Percentiles rank a stretch among this genome's conserved stretches.
Evolutionary conservation across 1,140 invertebrate genomes (phyloP).

Genomic region (Drosophila eugracilis): DNA sequence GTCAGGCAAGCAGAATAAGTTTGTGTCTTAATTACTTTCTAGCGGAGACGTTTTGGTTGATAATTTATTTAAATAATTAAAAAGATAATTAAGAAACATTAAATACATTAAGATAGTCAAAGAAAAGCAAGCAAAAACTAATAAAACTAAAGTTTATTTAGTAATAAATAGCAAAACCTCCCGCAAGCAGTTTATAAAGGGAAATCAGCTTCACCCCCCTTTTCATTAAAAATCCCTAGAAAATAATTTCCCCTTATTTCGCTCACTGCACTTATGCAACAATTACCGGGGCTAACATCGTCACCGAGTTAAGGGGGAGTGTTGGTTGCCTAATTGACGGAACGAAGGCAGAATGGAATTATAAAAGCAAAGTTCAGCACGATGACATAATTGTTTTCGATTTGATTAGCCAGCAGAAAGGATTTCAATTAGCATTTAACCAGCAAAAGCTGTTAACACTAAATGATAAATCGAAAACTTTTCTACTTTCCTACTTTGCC

Average conservation of each 20-base stretch:
- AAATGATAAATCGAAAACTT: constrained; percentile 36
- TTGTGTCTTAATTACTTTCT: too few species aligned
- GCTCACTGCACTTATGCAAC: constrained; percentile 35
- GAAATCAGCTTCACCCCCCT: too few species aligned
- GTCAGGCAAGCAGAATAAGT: too few species aligned
- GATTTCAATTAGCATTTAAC: constrained; percentile 40
- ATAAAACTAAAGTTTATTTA: too few species aligned
- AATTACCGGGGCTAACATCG: constrained; percentile 27
- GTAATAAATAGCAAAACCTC: too few species aligned
- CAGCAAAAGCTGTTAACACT: constrained; percentile 43
- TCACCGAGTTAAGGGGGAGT: constrained; percentile 34
- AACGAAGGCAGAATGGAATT: constrained; percentile 28
- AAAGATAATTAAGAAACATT: too few species aligned
- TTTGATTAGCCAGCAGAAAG: constrained; percentile 26
- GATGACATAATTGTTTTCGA: constrained; percentile 40
- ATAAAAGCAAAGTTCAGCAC: constrained; percentile 44
- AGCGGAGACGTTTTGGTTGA: too few species aligned
- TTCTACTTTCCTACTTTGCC: constrained; percentile 6
- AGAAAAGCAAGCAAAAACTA: background rate
- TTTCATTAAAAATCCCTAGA: background rate
- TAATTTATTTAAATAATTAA: too few species aligned
- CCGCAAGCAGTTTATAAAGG: too few species aligned
- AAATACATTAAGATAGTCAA: too few species aligned
- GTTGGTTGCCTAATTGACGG: constrained; percentile 44
- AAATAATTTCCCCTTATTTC: background rate